Conservation (phyloP, 2,113 vertebrate species). For the Sceloporus undulatus region DNA sequence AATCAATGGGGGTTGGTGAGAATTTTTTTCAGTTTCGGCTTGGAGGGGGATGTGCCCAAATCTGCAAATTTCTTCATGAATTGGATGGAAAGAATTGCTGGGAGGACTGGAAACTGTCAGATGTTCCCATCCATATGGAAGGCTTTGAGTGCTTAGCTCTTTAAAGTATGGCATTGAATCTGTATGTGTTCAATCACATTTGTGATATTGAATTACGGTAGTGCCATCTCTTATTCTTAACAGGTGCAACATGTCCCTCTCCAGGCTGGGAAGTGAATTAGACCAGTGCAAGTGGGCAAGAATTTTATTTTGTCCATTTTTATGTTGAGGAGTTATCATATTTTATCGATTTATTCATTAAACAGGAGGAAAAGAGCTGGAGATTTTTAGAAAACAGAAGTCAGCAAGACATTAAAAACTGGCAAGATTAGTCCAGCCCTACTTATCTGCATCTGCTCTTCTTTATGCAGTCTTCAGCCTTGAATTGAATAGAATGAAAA, state of each 20-base stretch:
- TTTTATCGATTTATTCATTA: neutral
- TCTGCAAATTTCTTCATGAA: no score
- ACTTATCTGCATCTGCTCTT: no score
- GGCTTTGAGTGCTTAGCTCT: neutral
- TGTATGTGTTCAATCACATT: neutral
- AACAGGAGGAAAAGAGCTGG: neutral
- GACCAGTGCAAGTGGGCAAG: neutral
- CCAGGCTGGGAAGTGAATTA: neutral
- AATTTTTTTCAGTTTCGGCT: no score
- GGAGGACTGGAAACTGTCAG: neutral
- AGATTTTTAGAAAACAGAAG: neutral
- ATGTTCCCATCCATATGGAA: neutral
- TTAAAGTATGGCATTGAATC: neutral
- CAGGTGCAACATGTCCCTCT: neutral
- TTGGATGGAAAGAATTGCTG: neutral
- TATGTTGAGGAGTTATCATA: neutral
- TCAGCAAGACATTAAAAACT: no score
- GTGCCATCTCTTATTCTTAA: neutral
- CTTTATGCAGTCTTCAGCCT: no score
- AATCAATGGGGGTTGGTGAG: no score
- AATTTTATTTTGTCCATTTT: neutral
- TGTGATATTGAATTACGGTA: neutral
- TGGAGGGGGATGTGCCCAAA: no score
- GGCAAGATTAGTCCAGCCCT: no score
- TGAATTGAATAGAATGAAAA: no score